These are phyloP conservation scores for Rhynchonycteris naso DNA, from an alignment of 2,797 vertebrate genomes.

Conservation along the genomic window DNA sequence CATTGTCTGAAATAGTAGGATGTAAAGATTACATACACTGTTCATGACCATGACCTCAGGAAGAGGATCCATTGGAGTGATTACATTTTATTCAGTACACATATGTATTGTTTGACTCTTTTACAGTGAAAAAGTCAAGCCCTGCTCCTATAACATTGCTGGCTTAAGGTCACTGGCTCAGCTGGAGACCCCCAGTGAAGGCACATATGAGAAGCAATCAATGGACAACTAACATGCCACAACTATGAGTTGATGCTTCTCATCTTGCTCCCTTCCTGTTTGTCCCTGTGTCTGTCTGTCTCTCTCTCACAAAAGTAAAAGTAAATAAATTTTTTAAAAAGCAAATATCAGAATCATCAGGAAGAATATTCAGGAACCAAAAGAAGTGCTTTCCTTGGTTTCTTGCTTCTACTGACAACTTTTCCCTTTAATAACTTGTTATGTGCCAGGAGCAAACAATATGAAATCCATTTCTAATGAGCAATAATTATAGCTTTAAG, in stretches of 20 bases:
- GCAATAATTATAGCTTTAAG: constrained; percentile 89
- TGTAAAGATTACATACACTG: background rate
- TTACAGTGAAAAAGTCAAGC: constrained; percentile 5
- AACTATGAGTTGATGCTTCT: too few species aligned
- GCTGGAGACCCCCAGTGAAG: too few species aligned
- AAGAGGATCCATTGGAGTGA: background rate
- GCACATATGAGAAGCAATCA: too few species aligned
- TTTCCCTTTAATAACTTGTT: constrained; percentile 84
- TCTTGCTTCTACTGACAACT: constrained; percentile 80
- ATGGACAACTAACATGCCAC: too few species aligned
- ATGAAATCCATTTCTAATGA: constrained; percentile 86
- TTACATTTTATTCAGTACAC: background rate
- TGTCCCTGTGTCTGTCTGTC: too few species aligned
- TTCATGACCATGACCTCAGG: background rate
- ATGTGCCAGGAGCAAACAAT: constrained; percentile 86
- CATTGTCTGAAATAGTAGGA: background rate
- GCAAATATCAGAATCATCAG: constrained; percentile 59
- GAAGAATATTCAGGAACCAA: constrained; percentile 51
- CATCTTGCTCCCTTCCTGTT: too few species aligned
- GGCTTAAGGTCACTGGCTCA: too few species aligned
- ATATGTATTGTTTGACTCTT: background rate
- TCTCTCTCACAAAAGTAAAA: too few species aligned
- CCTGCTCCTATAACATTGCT: background rate
- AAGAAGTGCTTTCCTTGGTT: constrained; percentile 35
- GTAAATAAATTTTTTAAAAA: background rate